Evolutionary conservation across 2,888 invertebrate species (phyloP), one percentile per base, ranked within the genome.

Genomic region (Apamea monoglypha): DNA sequence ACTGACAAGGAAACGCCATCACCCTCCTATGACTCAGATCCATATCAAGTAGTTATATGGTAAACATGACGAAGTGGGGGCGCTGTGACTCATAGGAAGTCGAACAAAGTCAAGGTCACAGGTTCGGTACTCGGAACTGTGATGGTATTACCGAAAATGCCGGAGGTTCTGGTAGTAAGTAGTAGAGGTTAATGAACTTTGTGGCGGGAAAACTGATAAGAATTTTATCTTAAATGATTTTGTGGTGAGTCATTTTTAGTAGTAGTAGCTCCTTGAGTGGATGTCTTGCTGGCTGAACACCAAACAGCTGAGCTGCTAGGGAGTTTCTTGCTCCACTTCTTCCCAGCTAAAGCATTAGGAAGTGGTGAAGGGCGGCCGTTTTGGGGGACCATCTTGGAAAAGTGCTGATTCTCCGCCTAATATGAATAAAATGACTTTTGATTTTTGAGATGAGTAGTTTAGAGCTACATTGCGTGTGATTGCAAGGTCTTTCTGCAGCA

Each of bases 51-150:
- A 63, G 44, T 59, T 66, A 66, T 56, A 71, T n/a, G 59, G 56
- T 83, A 67, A 72, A 72, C 40, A 84, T 32, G 18, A 75, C 80
- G 88, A 81, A 83, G 86, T 71, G 68, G 64, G 64, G 72, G 71
- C 61, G 68, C 74, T 3, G 68, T 88, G 88, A 88, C 47, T 88
- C 88, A 88, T 70, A 80, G 74, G 80, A 79, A 79, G 74, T 47
- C 77, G 76, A 73, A 76, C 76, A 76, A 67, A 76, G 74, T 81
- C 88, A 88, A 88, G 88, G 88, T 82, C 82, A 3, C 44, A 71
- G 84, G 80, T 80, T 83, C 75, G 76, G 75, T 87, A 77, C 87
- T 86, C 81, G 73, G 74, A 77, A 82, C 50, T n/a, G 66, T 68
- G 78, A 79, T 63, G 69, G 56, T 64, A 53, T 56, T 77, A 78